Evolutionary conservation across 1,140 invertebrate genomes (phyloP), one percentile per base, ranked within the genome.

Genomic region (Musca vetustissima): DNA sequence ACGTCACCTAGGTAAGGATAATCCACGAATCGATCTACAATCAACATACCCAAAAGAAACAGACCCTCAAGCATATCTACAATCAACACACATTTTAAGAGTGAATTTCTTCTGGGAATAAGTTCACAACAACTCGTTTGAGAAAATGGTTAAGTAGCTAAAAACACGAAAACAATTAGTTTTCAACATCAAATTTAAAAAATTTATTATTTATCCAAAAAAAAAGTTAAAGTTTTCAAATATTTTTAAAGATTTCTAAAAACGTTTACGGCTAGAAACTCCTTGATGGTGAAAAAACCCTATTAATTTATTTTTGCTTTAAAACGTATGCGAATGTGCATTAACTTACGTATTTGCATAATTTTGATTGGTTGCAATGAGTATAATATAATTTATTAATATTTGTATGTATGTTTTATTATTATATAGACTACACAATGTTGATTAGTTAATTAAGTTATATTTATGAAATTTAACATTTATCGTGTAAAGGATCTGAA

Each of bases 1-100:
- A 70, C 80, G 72, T 77, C 78, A 72, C 78, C 78, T 73, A 80
- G 78, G 78, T 80, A 80, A 80, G 78, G 72, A 73, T 67, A 17
- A 55, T 69, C 69, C 68, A 70, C 68, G 53, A 65, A 53, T 25
- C 57, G 74, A 71, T 70, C 68, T 66, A 48, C 67, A 69, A 52
- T 47, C 22, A 43, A 9, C 32, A 57, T 55, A 50, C 47, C 55
- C 48, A 68, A 36, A 28, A 61, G 59, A 59, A 59, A 66, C 67
- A 59, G 66, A 59, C 24, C 13, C 13, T 4, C n/a, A 61, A 21
- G 25, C 25, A 53, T n/a, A 19, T 69, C 67, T 69, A 49, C 67
- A 69, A 69, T 69, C 67, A 69, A 69, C 67, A 64, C 48, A 53
- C 25, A 32, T 61, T 61, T 19, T 36, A 47, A 59, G 24, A 59